Conservation (phyloP, 2,888 invertebrate species). For the Lasioglossum figueresi region DNA sequence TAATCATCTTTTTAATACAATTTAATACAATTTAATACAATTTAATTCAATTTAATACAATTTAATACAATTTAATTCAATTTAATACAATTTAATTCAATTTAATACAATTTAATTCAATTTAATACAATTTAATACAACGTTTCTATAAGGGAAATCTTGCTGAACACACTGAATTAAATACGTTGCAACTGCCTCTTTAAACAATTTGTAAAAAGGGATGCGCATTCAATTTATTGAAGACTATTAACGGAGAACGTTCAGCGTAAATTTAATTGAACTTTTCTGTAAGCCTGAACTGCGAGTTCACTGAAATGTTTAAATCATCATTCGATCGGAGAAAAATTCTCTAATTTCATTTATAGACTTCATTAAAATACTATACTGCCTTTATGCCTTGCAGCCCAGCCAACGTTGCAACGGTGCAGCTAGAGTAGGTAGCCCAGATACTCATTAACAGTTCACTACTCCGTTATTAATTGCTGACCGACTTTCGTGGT, state of each 20-base stretch:
- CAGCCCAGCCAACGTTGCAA: neutral
- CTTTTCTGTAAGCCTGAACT: neutral
- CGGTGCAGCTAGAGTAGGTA: conserved; percentile 1
- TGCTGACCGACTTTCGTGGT: conserved; percentile 1
- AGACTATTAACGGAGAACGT: neutral
- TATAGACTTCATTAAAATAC: neutral
- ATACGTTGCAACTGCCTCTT: neutral
- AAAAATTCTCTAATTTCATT: neutral
- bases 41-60: neutral
- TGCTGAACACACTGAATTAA: neutral
- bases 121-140: neutral
- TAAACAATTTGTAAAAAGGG: neutral
- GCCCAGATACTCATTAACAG: conserved; percentile 12
- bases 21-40: neutral
- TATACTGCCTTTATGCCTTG: neutral
- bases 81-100: neutral
- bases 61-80: neutral
- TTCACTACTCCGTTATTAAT: conserved; percentile 8
- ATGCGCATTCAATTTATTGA: neutral
- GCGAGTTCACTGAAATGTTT: neutral
- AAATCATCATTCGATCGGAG: neutral
- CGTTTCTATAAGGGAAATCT: neutral
- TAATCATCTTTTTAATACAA: neutral
- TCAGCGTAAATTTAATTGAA: neutral
- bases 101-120: neutral